Conservation (phyloP, 2,797 vertebrate genomes). For the Crax fasciolata region DNA sequence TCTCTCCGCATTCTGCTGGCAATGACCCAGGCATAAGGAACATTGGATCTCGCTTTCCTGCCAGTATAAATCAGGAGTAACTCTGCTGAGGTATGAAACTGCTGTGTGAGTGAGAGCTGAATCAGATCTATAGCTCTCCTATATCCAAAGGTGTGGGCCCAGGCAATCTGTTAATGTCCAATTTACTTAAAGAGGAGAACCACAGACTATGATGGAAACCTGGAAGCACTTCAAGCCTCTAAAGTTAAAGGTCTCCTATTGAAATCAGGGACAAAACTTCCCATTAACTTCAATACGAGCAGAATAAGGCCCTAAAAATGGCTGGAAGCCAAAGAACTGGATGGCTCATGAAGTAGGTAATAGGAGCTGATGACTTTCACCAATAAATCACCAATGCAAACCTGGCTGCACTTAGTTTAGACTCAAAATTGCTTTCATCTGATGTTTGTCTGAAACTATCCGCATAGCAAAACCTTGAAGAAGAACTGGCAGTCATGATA, state of each 20-base stretch:
- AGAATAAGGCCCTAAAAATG: constrained; percentile 37
- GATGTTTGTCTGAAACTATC: constrained; percentile 38
- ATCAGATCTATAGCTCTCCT: constrained; percentile 54
- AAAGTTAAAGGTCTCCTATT: constrained; percentile 46
- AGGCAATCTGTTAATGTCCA: constrained; percentile 52
- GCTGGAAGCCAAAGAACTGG: constrained; percentile 31
- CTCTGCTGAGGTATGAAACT: constrained; percentile 13
- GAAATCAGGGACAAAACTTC: constrained; percentile 53
- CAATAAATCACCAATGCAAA: constrained; percentile 66
- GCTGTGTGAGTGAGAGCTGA: constrained; percentile 40
- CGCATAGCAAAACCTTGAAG: background rate
- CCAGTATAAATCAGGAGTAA: constrained; percentile 61
- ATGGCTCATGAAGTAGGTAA: constrained; percentile 63
- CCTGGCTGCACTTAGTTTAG: constrained; percentile 20
- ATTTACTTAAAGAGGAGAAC: constrained; percentile 53
- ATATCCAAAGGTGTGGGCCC: constrained; percentile 60
- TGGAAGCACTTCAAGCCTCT: constrained; percentile 64
- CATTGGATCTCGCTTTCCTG: background rate
- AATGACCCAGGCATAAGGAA: constrained; percentile 57
- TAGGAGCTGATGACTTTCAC: constrained; percentile 54
- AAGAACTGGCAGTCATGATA: constrained; percentile 4
- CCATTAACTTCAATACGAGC: constrained; percentile 26
- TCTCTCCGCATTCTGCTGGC: constrained; percentile 21
- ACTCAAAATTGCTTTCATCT: constrained; percentile 62
- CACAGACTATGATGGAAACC: constrained; percentile 63